Evolutionary conservation across 2,113 vertebrate species (phyloP), one percentile per base, ranked within the genome.

Genomic region (Heterotilapia buettikoferi): DNA sequence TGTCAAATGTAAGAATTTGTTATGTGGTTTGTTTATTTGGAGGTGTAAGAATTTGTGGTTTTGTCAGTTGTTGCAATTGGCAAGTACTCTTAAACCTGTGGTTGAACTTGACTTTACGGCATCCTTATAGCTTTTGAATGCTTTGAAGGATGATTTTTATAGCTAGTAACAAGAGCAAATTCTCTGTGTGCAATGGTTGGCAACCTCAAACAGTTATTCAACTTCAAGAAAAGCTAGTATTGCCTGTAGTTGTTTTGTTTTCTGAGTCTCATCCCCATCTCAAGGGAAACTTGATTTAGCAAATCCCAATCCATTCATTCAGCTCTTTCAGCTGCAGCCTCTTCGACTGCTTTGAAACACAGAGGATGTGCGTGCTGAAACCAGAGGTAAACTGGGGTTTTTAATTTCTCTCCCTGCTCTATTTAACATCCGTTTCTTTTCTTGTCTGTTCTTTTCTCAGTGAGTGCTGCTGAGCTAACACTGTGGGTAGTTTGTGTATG

Each of bases 221-320:
- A 31, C 85, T 85, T 90, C 81, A 52, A 66, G 84, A 80, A 80
- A 78, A 79, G 82, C 63, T 50, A 16, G 87, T 82, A 43, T 57
- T 83, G 90, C 93, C 88, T 85, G 89, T 82, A 80, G 94, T 93
- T 91, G 89, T 86, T 93, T 93, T 85, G 84, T 90, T 94, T 92
- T 80, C 84, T 31, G 71, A 4, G 86, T 89, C 71, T 93, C 87
- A 90, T 88, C 85, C 80, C 36, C 54, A 56, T 89, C 82, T 86
- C 82, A 18, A 36, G 82, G 89, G 92, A 84, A 85, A 80, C 76
- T 80, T 45, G 82, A 88, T 84, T 88, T 87, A 91, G 87, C 81
- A 87, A 90, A 95, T 93, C 90, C 86, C 82, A 84, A 47, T 80
- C 84, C 33, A 47, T 90, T 84, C 71, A 54, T 53, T 79, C 90